Evolutionary conservation across 2,797 vertebrate species (phyloP).

Genomic region (Delichon dasypus): DNA sequence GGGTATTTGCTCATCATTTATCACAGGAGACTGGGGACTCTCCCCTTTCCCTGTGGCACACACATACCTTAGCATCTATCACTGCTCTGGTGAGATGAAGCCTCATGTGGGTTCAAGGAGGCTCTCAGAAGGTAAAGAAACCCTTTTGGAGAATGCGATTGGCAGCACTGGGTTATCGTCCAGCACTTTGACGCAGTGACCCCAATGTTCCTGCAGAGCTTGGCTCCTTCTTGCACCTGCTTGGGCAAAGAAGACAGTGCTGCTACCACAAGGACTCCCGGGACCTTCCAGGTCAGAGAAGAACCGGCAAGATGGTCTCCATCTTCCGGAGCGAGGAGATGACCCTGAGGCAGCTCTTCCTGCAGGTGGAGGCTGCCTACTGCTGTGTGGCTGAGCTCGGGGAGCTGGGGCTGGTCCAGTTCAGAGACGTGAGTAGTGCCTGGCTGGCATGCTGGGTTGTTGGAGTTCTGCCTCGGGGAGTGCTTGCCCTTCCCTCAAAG

Average conservation of each 20-base stretch:
- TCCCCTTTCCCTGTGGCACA: background rate
- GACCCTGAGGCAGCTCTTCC: slow-evolving; percentile 79
- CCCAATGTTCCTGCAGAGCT: background rate
- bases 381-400: slow-evolving; percentile 81
- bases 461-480: background rate
- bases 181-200: background rate
- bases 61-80: background rate
- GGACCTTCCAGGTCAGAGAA: background rate
- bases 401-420: slow-evolving; percentile 81
- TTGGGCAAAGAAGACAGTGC: background rate
- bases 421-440: slow-evolving; percentile 78
- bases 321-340: slow-evolving; percentile 82
- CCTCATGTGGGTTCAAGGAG: background rate
- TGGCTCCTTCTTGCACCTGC: background rate
- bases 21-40: background rate
- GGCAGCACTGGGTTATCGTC: background rate
- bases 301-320: slow-evolving; percentile 60
- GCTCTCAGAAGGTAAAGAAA: background rate
- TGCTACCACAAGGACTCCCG: background rate
- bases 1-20: background rate
- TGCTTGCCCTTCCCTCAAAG: background rate
- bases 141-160: background rate
- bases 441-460: fast-evolving
- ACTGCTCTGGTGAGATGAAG: background rate
- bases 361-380: slow-evolving; percentile 82